Percentiles rank a stretch among this genome's conserved stretches.
Conservation (phyloP, 30 jellyfish, hydroid and myxozoan genomes). For the Hydractinia echinata region DNA sequence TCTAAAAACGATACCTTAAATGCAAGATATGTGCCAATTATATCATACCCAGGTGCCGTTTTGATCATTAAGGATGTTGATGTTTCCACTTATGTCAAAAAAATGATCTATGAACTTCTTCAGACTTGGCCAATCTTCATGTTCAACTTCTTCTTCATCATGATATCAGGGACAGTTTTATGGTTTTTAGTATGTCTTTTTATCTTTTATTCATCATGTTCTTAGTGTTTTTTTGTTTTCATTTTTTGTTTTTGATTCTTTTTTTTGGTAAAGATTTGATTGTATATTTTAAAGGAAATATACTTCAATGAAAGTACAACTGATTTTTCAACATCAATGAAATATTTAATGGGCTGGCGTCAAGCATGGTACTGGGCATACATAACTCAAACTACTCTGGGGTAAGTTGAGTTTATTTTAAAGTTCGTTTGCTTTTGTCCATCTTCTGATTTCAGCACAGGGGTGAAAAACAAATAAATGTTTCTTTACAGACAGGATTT, state of each 20-base stretch:
- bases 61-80: neutral
- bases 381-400: conserved; percentile 53
- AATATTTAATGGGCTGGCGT: too few species aligned
- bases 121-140: conserved; percentile 22
- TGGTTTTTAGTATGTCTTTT: conserved; percentile 46
- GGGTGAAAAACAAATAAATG: too few species aligned
- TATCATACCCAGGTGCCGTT: conserved; percentile 46
- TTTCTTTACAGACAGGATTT: too few species aligned
- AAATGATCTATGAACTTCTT: conserved; percentile 5
- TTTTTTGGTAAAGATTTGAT: too few species aligned
- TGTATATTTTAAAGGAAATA: too few species aligned
- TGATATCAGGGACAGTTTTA: conserved; percentile 34
- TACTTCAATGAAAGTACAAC: too few species aligned
- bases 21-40: neutral
- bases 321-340: too few species aligned
- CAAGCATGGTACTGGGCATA: conserved; percentile 64
- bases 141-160: conserved; percentile 19
- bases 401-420: conserved; percentile 28
- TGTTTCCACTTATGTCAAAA: neutral
- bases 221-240: neutral
- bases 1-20: neutral
- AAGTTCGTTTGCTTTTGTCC: too few species aligned
- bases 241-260: too few species aligned
- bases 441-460: too few species aligned
- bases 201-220: too few species aligned